Base-by-base conservation (phyloP, 2,888 invertebrate genomes). In the Leptura quadrifasciata region DNA sequence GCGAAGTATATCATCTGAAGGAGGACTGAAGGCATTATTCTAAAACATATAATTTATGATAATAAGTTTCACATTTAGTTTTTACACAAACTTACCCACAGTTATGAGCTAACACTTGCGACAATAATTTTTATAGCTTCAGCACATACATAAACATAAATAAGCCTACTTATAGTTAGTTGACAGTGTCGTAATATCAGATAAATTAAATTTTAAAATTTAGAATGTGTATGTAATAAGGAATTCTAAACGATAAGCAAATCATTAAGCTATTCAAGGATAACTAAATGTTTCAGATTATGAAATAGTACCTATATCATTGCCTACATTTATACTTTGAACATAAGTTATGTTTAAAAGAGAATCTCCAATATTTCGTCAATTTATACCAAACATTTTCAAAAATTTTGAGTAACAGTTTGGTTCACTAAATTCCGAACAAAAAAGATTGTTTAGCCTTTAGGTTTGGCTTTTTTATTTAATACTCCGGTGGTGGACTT, bases 41-140 rank as follows among this genome's bases (percentile, higher is more conserved):
- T 47, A n/a, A 47, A 47, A 47, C 15, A 4, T 47, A 4, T 2
- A 47, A 47, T 47, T 21, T 27, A 58, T 24, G 15, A 58, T 58
- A 58, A n/a, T 8, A 24, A 12, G 6, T 27, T n/a, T n/a, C 58
- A 27, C n/a, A 67, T 27, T 31, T 21, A 47, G 52, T 17, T 55
- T 67, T 67, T 54, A 54, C 17, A 35, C 47, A 27, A 35, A 18
- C 24, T 61, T 39, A 20, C 8, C 17, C 39, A 39, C 15, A 35
- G 63, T 35, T 35, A 15, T 63, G 35, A 39, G 35, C 39, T 20
- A 63, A 63, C 39, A 63, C 20, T 63, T 47, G n/a, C 15, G 47
- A 63, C 18, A 63, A 39, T 63, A 63, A 20, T 35, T 63, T 63
- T 35, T 63, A 61, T 31, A 18, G 9, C 35, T 63, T 63, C 18